phyloP scores from a whole-genome alignment of 2,888 invertebrate genomes.

The Amphipoea lucens region DNA sequence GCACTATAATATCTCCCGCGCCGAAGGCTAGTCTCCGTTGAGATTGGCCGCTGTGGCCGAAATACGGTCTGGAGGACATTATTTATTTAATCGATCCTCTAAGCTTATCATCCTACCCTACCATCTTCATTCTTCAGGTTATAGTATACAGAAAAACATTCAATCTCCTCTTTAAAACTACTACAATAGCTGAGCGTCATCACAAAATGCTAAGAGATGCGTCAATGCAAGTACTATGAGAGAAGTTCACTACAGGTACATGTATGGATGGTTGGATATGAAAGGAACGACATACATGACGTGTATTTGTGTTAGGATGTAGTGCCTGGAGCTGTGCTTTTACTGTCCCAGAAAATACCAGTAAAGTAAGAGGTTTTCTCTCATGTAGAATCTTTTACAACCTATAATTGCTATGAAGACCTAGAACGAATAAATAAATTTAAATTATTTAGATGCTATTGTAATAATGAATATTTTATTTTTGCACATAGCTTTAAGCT shows the following conservation, averaged over 20 bases:
- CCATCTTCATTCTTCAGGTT: background rate
- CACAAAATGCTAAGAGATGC: constrained; percentile 23
- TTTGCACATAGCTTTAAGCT: too few relatives aligned
- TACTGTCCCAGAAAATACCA: background rate
- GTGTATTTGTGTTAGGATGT: constrained; percentile 11
- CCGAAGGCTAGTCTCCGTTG: too few relatives aligned
- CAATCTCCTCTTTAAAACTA: background rate
- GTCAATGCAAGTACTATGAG: constrained; percentile 23
- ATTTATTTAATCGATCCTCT: too few relatives aligned
- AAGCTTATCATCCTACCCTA: too few relatives aligned
- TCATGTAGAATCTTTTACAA: background rate
- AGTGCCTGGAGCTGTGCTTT: background rate
- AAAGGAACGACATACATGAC: constrained; percentile 23
- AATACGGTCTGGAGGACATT: too few relatives aligned
- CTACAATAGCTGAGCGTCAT: constrained; percentile 8
- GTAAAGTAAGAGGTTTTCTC: background rate
- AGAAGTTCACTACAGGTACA: constrained; percentile 20
- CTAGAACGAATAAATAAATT: background rate
- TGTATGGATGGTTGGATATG: constrained; percentile 33
- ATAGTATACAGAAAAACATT: background rate
- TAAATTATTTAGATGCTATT: background rate
- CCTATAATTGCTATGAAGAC: background rate
- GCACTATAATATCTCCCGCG: too few relatives aligned
- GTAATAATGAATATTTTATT: background rate
- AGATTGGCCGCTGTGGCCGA: too few relatives aligned